Conservation (phyloP, 2,888 invertebrate genomes). For the Dynastes hyllus region DNA sequence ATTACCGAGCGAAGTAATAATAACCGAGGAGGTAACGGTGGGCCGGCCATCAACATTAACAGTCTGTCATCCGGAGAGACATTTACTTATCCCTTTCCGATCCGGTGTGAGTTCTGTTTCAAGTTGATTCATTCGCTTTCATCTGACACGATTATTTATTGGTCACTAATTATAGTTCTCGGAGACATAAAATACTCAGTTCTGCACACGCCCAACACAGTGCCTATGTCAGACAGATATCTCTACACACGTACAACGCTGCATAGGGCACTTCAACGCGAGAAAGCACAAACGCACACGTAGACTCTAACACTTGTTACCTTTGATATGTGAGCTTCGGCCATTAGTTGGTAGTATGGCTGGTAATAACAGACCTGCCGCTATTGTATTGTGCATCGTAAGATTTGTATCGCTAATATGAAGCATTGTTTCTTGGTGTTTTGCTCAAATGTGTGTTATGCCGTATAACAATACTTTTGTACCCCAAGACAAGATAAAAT, state of each 20-base stretch:
- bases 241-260: neutral
- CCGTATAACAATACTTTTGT: neutral
- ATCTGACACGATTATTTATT: constrained; percentile 65
- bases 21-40: constrained; percentile 61
- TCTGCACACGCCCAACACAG: constrained; percentile 60
- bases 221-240: constrained; percentile 46
- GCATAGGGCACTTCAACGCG: constrained; percentile 2
- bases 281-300: constrained; percentile 12
- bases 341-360: constrained; percentile 52
- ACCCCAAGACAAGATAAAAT: neutral
- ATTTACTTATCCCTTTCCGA: constrained; percentile 63
- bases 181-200: constrained; percentile 64
- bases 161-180: constrained; percentile 64
- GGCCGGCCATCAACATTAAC: constrained; percentile 61
- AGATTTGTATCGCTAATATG: constrained; percentile 34
- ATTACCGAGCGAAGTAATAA: constrained; percentile 60
- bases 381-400: constrained; percentile 1
- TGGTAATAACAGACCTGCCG: constrained; percentile 37
- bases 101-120: constrained; percentile 61
- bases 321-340: constrained; percentile 54
- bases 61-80: constrained; percentile 61
- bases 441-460: constrained; percentile 13
- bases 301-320: constrained; percentile 54
- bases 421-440: constrained; percentile 31
- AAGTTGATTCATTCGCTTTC: constrained; percentile 62